Conservation (phyloP, 2,888 invertebrate species). For the Cephus pygmeus region DNA sequence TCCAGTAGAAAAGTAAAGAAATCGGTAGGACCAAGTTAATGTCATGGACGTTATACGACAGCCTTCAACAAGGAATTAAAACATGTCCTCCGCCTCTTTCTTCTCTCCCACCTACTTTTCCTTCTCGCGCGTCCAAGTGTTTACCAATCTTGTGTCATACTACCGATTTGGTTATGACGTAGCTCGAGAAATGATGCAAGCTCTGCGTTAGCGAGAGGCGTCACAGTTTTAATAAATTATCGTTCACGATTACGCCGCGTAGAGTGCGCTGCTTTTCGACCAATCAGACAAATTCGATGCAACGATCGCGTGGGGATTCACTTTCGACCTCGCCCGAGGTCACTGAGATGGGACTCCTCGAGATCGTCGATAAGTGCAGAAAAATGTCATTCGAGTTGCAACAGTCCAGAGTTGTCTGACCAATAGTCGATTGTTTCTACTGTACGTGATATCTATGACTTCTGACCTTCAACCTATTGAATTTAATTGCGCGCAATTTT, state of each 20-base stretch:
- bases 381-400: not conserved
- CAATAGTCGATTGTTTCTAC: not conserved
- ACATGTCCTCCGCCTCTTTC: not conserved
- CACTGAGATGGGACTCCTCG: not conserved
- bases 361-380: not conserved
- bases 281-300: not conserved
- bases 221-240: not conserved
- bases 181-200: slow-evolving; percentile 15
- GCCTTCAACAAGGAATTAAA: not conserved
- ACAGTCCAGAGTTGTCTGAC: not conserved
- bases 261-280: not conserved
- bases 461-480: not conserved
- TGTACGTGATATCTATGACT: not conserved
- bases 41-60: not conserved
- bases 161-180: slow-evolving; percentile 54
- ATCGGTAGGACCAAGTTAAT: slow-evolving; percentile 1
- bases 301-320: not conserved
- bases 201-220: not conserved
- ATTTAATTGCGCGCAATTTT: not conserved
- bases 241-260: not conserved
- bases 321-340: not conserved
- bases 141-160: slow-evolving; percentile 49
- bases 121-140: slow-evolving; percentile 6
- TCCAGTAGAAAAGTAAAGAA: not conserved
- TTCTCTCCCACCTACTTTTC: not conserved